Evolutionary conservation across 2,888 invertebrate genomes (phyloP), one percentile per base, ranked within the genome.

Genomic region (Andrena flavipes): DNA sequence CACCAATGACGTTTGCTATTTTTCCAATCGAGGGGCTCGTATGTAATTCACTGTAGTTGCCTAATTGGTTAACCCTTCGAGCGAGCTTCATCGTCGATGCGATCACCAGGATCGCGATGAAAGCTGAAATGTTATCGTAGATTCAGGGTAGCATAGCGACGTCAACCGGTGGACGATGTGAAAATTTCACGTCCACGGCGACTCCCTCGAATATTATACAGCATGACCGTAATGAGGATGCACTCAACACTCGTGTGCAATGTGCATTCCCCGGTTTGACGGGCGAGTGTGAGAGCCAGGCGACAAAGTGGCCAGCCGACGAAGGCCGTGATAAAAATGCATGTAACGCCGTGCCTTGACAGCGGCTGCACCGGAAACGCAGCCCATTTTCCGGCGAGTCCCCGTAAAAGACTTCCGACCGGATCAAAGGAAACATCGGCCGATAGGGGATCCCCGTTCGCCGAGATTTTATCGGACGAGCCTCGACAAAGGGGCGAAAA

Each of bases 211-310:
- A 67, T 23, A 51, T 76, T 65, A 59, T 10, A 23, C 71, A 26
- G 59, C 71, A 20, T 49, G 72, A 60, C 16, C 54, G 62, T 87
- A 88, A 88, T 86, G 88, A 88, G 88, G 89, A 89, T 89, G 89
- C 87, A 81, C 84, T 86, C 89, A 84, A 80, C 86, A 78, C 82
- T 71, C 59, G 42, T 26, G 56, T 56, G 23, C 64, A 69, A 59
- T 60, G 72, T 80, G 69, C 71, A 73, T 85, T 84, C 83, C 78
- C 83, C 42, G 49, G 75, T 29, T 51, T n/a, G 73, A 3, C 51
- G 29, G 60, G 35, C 7, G 64, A 33, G 54, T 73, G 65, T 70
- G 80, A 76, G 63, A 62, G 65, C 54, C 56, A n/a, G 29, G 16
- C 62, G 84, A 54, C 65, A 73, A 80, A 84, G 62, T 65, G 56